Evolutionary conservation across 2,888 invertebrate genomes (phyloP).

Genomic region (Ennomos quercinarius): DNA sequence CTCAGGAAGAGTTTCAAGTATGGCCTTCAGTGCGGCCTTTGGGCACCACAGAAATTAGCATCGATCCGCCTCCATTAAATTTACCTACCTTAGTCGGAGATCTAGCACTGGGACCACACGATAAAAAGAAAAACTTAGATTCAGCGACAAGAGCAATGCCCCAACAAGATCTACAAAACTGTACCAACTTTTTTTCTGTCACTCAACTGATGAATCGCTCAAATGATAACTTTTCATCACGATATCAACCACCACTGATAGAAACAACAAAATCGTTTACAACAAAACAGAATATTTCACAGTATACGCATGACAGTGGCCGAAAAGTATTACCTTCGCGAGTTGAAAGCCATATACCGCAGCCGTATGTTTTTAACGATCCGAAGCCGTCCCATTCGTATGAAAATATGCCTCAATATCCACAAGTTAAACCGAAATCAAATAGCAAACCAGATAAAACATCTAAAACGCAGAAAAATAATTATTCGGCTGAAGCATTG

Average conservation of each 20-base stretch:
- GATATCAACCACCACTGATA: slow-evolving; percentile 62
- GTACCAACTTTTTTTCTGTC: slow-evolving; percentile 77
- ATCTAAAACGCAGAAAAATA: slow-evolving; percentile 72
- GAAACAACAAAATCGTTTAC: slow-evolving; percentile 59
- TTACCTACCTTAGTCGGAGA: slow-evolving; percentile 79
- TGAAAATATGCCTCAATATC: slow-evolving; percentile 65
- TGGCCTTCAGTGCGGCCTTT: slow-evolving; percentile 76
- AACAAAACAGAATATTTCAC: slow-evolving; percentile 64
- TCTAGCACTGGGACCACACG: slow-evolving; percentile 77
- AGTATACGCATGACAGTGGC: slow-evolving; percentile 60
- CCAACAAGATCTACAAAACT: slow-evolving; percentile 71
- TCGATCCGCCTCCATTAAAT: slow-evolving; percentile 80
- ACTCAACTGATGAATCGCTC: slow-evolving; percentile 81
- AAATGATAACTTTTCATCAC: slow-evolving; percentile 66
- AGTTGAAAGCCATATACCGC: slow-evolving; percentile 63
- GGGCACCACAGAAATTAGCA: slow-evolving; percentile 79
- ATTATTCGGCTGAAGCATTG: slow-evolving; percentile 77
- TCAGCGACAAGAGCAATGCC: slow-evolving; percentile 55
- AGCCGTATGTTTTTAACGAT: slow-evolving; percentile 73
- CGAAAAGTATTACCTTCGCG: slow-evolving; percentile 65
- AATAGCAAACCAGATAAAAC: slow-evolving; percentile 67
- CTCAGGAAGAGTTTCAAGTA: slow-evolving; percentile 74
- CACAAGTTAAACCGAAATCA: slow-evolving; percentile 65
- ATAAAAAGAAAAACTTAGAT: slow-evolving; percentile 73
- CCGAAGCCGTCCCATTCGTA: slow-evolving; percentile 64